A percentile compares a stretch with the other conserved stretches of the same genome.
Conservation (phyloP, 1,140 invertebrate species). For the Caenorhabditis inopinata region DNA sequence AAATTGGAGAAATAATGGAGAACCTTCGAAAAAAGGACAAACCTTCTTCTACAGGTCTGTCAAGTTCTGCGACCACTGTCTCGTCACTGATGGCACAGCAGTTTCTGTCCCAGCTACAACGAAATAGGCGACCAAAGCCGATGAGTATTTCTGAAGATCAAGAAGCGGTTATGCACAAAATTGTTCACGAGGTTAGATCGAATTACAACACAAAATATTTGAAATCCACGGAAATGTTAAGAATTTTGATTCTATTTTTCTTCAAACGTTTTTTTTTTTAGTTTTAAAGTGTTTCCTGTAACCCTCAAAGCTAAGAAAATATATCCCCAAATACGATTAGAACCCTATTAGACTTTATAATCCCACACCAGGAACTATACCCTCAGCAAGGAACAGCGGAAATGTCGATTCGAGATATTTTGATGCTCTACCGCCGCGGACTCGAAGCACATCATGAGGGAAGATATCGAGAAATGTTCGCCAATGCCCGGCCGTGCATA, state of each 20-base stretch:
- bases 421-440: conserved; percentile 2
- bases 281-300: no score
- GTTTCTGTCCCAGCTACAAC: background rate
- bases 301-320: no score
- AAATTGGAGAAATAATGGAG: background rate
- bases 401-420: background rate
- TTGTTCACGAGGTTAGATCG: background rate
- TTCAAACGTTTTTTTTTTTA: no score
- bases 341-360: background rate
- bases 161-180: background rate
- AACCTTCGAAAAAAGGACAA: background rate
- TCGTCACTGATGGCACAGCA: background rate
- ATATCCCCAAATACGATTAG: background rate
- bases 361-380: conserved; percentile 28
- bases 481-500: background rate
- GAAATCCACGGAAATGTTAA: no score
- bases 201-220: no score
- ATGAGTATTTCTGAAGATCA: background rate
- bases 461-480: conserved; percentile 8
- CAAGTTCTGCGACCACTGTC: background rate
- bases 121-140: background rate
- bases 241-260: no score
- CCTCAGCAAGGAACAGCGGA: background rate
- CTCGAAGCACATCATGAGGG: conserved; percentile 2
- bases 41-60: background rate